Evolutionary conservation across 2,888 invertebrate genomes (phyloP).

Genomic region (Agrotis clavis): DNA sequence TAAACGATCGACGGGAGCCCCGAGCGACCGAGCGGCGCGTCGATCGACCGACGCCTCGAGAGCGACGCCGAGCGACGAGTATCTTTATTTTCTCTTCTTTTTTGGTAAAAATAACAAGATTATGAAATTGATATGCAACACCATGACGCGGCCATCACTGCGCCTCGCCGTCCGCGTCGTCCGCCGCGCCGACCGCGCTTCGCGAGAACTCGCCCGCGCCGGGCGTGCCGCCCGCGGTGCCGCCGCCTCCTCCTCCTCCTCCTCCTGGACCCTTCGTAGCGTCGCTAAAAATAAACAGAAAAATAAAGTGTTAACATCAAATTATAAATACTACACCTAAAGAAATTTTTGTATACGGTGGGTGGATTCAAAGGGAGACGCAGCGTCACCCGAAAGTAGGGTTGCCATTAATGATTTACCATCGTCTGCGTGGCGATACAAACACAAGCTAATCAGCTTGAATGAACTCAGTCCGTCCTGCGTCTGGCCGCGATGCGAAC

Average conservation of each 20-base stretch:
- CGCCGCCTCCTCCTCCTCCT: slow-evolving; percentile 53
- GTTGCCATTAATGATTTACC: too few species aligned
- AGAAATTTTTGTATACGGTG: neutral
- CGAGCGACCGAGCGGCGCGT: slow-evolving; percentile 52
- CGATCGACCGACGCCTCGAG: slow-evolving; percentile 47
- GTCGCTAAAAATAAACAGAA: slow-evolving; percentile 71
- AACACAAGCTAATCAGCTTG: too few species aligned
- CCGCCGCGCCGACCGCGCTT: slow-evolving; percentile 60
- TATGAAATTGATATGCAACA: slow-evolving; percentile 85
- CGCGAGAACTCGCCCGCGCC: slow-evolving; percentile 49
- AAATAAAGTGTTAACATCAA: slow-evolving; percentile 2
- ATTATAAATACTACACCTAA: too few species aligned
- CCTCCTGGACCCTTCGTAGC: slow-evolving; percentile 74
- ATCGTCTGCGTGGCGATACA: too few species aligned
- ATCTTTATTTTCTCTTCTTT: slow-evolving; percentile 79
- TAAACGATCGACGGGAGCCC: slow-evolving; percentile 66
- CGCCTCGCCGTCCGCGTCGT: slow-evolving; percentile 74
- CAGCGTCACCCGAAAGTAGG: too few species aligned
- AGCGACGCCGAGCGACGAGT: slow-evolving; percentile 65
- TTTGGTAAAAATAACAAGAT: slow-evolving; percentile 89
- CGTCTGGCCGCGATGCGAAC: too few species aligned
- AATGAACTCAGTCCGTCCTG: too few species aligned
- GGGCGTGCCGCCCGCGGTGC: slow-evolving; percentile 47
- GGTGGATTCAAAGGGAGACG: neutral
- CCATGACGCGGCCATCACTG: slow-evolving; percentile 76